Conservation (phyloP, 2,113 vertebrate genomes). For the Halichoerus grypus region DNA sequence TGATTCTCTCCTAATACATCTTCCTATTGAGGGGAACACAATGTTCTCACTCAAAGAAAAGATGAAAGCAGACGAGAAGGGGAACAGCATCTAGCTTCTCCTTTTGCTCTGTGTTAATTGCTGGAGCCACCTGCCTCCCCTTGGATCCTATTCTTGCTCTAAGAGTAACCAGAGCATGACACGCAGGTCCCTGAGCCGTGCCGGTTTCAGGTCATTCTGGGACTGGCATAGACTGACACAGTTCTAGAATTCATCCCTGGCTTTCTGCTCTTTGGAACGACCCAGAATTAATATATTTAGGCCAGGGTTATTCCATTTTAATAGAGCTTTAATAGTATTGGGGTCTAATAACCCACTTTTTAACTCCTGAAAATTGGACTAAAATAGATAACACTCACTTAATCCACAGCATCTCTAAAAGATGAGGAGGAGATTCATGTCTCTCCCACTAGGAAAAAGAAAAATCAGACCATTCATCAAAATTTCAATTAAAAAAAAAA, state of each 20-base stretch:
- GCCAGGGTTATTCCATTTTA: background rate
- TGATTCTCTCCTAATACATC: background rate
- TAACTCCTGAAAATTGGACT: background rate
- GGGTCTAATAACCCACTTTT: background rate
- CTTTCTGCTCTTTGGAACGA: background rate
- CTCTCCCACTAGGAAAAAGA: background rate
- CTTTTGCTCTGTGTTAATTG: fast-evolving
- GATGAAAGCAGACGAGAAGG: background rate
- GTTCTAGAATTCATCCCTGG: background rate
- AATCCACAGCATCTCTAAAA: background rate
- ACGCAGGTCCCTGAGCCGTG: background rate
- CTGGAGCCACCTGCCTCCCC: fast-evolving
- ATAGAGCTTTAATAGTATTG: background rate
- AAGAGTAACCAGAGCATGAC: background rate
- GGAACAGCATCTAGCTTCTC: fast-evolving
- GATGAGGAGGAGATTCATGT: no score
- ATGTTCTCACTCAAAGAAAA: background rate
- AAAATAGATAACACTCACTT: background rate
- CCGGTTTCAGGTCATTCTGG: fast-evolving
- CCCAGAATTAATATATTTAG: background rate
- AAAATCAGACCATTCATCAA: background rate
- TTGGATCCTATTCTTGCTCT: background rate
- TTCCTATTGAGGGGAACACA: background rate
- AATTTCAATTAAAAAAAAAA: background rate
- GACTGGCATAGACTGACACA: background rate